Conservation (phyloP, 2,888 invertebrate species). For the Phymatocera aterrima region DNA sequence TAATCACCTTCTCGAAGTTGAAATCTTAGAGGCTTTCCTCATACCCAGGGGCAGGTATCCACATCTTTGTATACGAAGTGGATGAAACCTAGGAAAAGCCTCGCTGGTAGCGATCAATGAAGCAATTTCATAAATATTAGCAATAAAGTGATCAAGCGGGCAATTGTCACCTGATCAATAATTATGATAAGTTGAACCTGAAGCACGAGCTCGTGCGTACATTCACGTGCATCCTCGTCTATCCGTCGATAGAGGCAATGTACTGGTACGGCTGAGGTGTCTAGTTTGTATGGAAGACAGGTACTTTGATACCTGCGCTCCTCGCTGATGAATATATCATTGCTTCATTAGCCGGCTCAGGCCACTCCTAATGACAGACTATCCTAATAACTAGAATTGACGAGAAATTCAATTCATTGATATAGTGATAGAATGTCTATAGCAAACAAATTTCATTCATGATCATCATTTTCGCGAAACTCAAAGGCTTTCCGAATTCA, state of each 20-base stretch:
- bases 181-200: slow-evolving; percentile 5
- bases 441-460: neutral
- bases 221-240: neutral
- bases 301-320: slow-evolving; percentile 20
- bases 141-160: slow-evolving; percentile 42
- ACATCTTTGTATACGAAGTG: neutral
- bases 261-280: slow-evolving; percentile 1
- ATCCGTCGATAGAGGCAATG: neutral
- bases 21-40: slow-evolving; percentile 5
- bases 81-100: neutral
- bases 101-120: slow-evolving; percentile 38
- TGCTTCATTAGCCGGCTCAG: neutral
- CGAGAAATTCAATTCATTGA: neutral
- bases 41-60: neutral
- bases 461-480: neutral
- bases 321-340: slow-evolving; percentile 31
- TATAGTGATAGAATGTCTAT: neutral
- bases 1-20: slow-evolving; percentile 1
- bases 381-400: neutral
- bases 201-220: neutral
- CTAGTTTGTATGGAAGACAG: slow-evolving; percentile 6
- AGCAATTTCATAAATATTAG: slow-evolving; percentile 46
- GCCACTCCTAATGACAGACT: slow-evolving; percentile 12
- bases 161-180: slow-evolving; percentile 47
- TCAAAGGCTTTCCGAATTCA: neutral